Percentiles rank a stretch among this genome's conserved stretches.
These are phyloP conservation scores for Plebejus melissa DNA, from an alignment of 2,888 invertebrate genomes.

Conservation along the genomic window DNA sequence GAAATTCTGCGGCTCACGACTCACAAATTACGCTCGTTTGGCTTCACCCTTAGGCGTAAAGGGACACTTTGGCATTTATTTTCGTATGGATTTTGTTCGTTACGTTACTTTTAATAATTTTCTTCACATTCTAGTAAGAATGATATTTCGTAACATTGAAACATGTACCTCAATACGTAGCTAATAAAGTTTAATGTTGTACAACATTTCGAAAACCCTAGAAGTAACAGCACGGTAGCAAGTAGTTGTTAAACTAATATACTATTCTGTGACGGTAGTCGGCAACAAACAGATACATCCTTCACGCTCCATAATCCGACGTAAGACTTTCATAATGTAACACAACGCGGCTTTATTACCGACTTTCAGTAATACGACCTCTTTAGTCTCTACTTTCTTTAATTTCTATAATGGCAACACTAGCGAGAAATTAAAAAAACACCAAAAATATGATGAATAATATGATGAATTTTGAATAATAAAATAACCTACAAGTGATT, in stretches of 20 bases:
- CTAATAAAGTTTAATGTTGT: background rate
- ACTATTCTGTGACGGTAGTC: too few relatives aligned
- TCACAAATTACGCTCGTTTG: too few relatives aligned
- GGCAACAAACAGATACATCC: background rate
- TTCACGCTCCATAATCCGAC: constrained; percentile 27
- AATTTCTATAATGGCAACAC: background rate
- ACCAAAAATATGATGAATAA: too few relatives aligned
- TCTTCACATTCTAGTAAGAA: background rate
- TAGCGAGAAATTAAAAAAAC: background rate
- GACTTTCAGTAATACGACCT: constrained; percentile 22
- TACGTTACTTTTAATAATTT: background rate
- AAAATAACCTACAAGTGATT: too few relatives aligned
- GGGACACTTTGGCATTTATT: background rate
- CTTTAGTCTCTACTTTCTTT: background rate
- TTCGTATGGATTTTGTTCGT: background rate
- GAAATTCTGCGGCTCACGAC: too few relatives aligned
- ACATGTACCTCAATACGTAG: background rate
- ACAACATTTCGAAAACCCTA: background rate
- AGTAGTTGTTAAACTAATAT: too few relatives aligned
- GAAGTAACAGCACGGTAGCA: background rate
- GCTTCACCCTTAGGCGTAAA: too few relatives aligned
- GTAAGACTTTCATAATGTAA: constrained; percentile 29
- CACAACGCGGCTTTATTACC: constrained; percentile 16
- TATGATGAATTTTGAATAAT: too few relatives aligned
- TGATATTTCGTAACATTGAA: background rate